A percentile compares a stretch with the other conserved stretches of the same genome.
phyloP scores from a whole-genome alignment of 2,113 vertebrate species.

The Entomyzon cyanotis region DNA sequence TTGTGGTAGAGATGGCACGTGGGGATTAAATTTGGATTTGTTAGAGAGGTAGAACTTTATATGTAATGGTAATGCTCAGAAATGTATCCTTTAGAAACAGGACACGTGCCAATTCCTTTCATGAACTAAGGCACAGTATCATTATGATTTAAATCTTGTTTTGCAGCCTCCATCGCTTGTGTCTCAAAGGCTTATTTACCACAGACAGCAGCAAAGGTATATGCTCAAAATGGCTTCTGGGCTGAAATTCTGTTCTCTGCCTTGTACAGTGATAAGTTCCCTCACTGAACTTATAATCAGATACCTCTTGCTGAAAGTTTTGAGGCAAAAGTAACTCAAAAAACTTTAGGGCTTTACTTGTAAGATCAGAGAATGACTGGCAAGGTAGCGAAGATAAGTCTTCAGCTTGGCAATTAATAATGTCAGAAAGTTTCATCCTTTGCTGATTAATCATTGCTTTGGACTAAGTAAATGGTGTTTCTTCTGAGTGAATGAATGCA shows the following conservation, averaged over 20 bases:
- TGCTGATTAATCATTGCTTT: constrained; percentile 4
- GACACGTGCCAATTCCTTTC: background rate
- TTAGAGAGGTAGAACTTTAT: background rate
- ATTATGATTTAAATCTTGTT: background rate
- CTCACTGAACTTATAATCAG: background rate
- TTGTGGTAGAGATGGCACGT: background rate
- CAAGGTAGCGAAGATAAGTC: background rate
- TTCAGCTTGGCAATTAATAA: background rate
- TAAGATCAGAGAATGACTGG: background rate
- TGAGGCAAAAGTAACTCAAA: background rate
- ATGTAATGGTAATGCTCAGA: background rate
- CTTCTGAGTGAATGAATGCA: background rate
- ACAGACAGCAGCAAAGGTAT: background rate
- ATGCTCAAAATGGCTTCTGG: background rate
- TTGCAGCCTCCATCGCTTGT: background rate
- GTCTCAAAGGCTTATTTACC: background rate
- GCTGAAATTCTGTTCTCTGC: background rate
- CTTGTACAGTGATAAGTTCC: background rate
- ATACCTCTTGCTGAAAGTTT: background rate
- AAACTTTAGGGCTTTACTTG: background rate
- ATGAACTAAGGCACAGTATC: background rate
- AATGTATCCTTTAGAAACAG: background rate
- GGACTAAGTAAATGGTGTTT: background rate
- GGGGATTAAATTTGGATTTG: background rate
- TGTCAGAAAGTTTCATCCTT: background rate